Evolutionary conservation across 2,888 invertebrate genomes (phyloP), one percentile per base, ranked within the genome.

Genomic region (Rotaria socialis): DNA sequence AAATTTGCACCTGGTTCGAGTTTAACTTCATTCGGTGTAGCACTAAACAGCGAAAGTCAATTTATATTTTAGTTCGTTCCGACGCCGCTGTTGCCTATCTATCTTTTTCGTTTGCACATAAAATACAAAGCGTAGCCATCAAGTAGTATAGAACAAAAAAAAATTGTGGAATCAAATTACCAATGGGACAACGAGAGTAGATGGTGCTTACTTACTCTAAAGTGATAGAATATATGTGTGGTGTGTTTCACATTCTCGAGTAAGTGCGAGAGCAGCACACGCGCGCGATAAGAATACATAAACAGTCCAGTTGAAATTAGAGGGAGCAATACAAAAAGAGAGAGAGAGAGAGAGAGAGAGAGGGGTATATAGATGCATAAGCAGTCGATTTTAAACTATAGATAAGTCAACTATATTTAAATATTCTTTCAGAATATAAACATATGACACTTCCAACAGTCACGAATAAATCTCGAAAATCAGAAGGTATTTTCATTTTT

Each of bases 161-260:
- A 67, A 67, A 67, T 27, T 67, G 35, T 67, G 67, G 67, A 67
- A 67, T 67, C 67, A 67, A 67, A 67, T 67, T 67, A 67, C 67
- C 67, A 67, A 67, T 67, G 67, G 67, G 67, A 67, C 67, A 67
- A 67, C 67, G 67, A 35, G 67, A 35, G 67, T 16, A 67, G 67
- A 67, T 67, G 67, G 67, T 67, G 67, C 67, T 67, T 67, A 67
- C 67, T 67, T 67, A 67, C 35, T 67, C 67, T 35, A 67, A 67
- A 67, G 67, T 67, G 67, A 67, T 27, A 67, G 67, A 67, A 24
- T 67, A 67, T 67, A 67, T 67, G 67, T 67, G 67, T 67, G 67
- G 67, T 67, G 67, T 35, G 67, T 67, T 67, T 67, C 67, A 67
- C 67, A 67, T 67, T 67, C 67, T 67, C 67, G 67, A 67, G 67